Evolutionary conservation across 30 jellyfish, hydroid and myxozoan genomes (phyloP).

Genomic region (Aurelia aurita): DNA sequence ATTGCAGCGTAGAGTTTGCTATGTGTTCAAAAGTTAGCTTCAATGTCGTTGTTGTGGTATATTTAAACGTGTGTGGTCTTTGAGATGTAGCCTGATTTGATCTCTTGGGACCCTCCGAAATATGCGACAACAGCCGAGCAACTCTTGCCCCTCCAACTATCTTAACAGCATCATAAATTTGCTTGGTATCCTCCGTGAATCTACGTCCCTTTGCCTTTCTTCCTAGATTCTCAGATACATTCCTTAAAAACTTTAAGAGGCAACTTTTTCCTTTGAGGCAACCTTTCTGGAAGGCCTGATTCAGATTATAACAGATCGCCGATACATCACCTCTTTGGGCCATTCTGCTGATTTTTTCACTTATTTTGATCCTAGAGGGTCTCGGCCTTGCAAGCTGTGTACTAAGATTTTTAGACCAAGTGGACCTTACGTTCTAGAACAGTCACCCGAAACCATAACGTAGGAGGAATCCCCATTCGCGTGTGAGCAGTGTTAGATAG

Average conservation of each 20-base stretch:
- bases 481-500: too few species aligned
- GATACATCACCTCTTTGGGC: conserved; percentile 18
- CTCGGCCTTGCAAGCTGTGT: too few species aligned
- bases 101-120: neutral
- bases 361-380: neutral
- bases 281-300: conserved; percentile 6
- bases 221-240: neutral
- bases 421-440: too few species aligned
- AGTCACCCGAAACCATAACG: too few species aligned
- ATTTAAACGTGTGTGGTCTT: neutral
- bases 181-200: conserved; percentile 11
- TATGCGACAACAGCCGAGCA: conserved; percentile 17
- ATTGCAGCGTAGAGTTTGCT: conserved; percentile 11
- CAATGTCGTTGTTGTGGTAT: neutral
- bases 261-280: neutral
- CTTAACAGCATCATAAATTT: conserved; percentile 3
- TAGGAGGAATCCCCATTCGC: too few species aligned
- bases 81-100: neutral
- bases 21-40: neutral
- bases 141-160: conserved; percentile 13
- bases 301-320: conserved; percentile 8
- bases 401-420: too few species aligned
- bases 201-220: conserved; percentile 12
- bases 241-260: too few species aligned
- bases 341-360: conserved; percentile 13